A percentile compares a stretch with the other conserved stretches of the same genome.
phyloP scores from a whole-genome alignment of 2,888 invertebrate species.

The Malacosoma neustria region DNA sequence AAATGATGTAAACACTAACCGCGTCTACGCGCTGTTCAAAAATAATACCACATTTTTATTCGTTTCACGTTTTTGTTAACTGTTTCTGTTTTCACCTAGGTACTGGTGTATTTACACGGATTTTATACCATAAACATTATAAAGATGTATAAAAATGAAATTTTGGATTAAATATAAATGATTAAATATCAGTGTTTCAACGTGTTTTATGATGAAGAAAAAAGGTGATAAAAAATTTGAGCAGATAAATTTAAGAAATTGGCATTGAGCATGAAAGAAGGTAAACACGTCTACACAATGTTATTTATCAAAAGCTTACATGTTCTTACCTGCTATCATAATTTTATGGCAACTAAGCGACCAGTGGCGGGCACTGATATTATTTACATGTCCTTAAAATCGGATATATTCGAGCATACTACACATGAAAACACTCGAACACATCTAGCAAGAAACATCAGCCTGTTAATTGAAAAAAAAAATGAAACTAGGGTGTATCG shows the following conservation, averaged over 20 bases:
- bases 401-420: slow-evolving; percentile 1
- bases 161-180: not conserved
- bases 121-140: slow-evolving; percentile 16
- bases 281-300: slow-evolving; percentile 17
- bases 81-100: not conserved
- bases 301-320: slow-evolving; percentile 25
- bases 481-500: slow-evolving; percentile 1
- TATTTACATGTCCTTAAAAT: slow-evolving; percentile 49
- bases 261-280: no score
- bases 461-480: not conserved
- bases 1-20: not conserved
- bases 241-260: not conserved
- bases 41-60: slow-evolving; percentile 8
- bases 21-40: not conserved
- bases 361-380: slow-evolving; percentile 58
- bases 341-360: slow-evolving; percentile 72
- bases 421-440: slow-evolving; percentile 11
- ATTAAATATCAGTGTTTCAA: not conserved
- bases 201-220: not conserved
- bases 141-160: slow-evolving; percentile 4
- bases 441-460: slow-evolving; percentile 3
- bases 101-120: slow-evolving; percentile 44
- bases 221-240: not conserved
- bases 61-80: slow-evolving; percentile 9
- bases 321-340: slow-evolving; percentile 56